Percentiles rank a stretch among this genome's conserved stretches.
Evolutionary conservation across 2,797 vertebrate genomes (phyloP).

Genomic region (Enteromius trimaculatus): DNA sequence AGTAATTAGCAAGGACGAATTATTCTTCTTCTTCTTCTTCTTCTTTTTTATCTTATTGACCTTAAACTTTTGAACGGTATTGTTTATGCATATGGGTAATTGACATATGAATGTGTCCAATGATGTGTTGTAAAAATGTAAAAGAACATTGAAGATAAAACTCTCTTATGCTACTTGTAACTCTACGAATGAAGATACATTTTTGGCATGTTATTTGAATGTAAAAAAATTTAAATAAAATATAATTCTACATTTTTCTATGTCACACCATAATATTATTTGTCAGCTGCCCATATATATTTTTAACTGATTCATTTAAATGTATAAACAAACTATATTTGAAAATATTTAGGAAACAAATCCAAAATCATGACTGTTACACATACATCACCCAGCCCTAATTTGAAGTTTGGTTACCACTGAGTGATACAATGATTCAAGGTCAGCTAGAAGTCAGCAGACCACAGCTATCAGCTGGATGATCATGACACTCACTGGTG

Average conservation of each 20-base stretch:
- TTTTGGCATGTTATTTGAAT: too few relatives aligned
- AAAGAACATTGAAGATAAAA: too few relatives aligned
- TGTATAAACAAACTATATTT: neutral
- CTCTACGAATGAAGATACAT: too few relatives aligned
- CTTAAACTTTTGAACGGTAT: neutral
- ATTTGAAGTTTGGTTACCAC: slow-evolving; percentile 29
- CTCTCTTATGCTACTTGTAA: too few relatives aligned
- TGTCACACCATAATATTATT: too few relatives aligned
- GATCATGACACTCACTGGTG: slow-evolving; percentile 21
- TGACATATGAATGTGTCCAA: too few relatives aligned
- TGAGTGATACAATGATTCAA: slow-evolving; percentile 40
- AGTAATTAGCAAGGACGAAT: neutral
- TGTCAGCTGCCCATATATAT: neutral
- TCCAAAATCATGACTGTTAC: neutral
- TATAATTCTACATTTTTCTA: too few relatives aligned
- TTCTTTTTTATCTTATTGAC: too few relatives aligned
- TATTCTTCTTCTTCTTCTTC: too few relatives aligned
- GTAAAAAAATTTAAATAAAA: too few relatives aligned
- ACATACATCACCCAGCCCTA: neutral
- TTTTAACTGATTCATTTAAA: neutral
- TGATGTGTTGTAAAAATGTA: too few relatives aligned
- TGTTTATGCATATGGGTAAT: neutral
- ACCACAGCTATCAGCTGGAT: slow-evolving; percentile 40
- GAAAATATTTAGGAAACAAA: neutral
- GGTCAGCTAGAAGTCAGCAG: slow-evolving; percentile 50